phyloP scores from a whole-genome alignment of 2,888 invertebrate genomes.

The Diloba caeruleocephala region DNA sequence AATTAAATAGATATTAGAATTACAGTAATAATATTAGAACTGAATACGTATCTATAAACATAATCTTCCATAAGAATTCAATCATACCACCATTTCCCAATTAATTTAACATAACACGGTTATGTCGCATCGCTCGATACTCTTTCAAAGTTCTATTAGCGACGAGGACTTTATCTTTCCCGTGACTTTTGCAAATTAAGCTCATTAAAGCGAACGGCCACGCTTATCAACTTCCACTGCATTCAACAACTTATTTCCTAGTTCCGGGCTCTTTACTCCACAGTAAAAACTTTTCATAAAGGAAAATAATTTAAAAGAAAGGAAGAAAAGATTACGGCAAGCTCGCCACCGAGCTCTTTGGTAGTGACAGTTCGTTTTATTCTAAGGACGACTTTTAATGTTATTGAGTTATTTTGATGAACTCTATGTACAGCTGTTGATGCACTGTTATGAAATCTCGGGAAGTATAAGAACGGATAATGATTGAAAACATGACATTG shows the following conservation, averaged over 20 bases:
- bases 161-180: conserved; percentile 63
- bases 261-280: conserved; percentile 21
- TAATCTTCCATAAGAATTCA: no score
- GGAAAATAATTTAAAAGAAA: conserved; percentile 49
- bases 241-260: conserved; percentile 62
- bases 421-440: neutral
- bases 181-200: conserved; percentile 82
- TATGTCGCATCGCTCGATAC: conserved; percentile 43
- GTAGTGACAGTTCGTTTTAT: conserved; percentile 18
- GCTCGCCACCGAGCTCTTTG: conserved; percentile 28
- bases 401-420: conserved; percentile 10
- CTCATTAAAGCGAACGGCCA: conserved; percentile 69
- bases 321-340: conserved; percentile 36
- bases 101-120: conserved; percentile 1
- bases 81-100: no score
- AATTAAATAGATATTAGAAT: no score
- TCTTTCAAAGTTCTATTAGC: conserved; percentile 64
- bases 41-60: no score
- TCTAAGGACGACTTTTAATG: conserved; percentile 18
- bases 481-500: no score
- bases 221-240: conserved; percentile 58
- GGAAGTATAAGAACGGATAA: no score
- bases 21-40: no score
- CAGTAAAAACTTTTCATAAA: conserved; percentile 51
- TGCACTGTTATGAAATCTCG: neutral